Evolutionary conservation across 2,888 invertebrate genomes (phyloP).

Genomic region (Lydus trimaculatus): DNA sequence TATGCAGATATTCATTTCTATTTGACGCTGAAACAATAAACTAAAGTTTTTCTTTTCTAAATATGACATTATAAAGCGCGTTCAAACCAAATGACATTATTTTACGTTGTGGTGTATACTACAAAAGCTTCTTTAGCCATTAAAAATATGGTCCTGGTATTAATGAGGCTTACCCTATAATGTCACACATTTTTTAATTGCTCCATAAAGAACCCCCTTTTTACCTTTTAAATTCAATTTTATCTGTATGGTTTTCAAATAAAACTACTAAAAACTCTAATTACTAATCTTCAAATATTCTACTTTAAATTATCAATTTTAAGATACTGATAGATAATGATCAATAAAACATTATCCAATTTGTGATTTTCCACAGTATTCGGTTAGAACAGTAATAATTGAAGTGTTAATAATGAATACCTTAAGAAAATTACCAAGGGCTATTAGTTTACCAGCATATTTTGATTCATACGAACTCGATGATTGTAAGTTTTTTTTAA

Average conservation of each 20-base stretch:
- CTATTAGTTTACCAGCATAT: background rate
- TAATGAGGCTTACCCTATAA: background rate
- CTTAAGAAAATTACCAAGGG: background rate
- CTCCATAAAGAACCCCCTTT: background rate
- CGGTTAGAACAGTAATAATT: background rate
- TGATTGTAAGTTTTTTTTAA: background rate
- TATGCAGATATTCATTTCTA: too few species aligned
- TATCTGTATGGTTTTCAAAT: background rate
- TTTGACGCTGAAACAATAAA: too few species aligned
- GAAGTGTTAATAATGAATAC: background rate
- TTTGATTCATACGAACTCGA: background rate
- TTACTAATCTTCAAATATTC: background rate
- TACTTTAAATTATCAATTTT: background rate
- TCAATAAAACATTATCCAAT: background rate
- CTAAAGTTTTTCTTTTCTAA: too few species aligned
- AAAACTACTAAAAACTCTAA: background rate
- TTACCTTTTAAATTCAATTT: background rate
- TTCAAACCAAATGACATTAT: too few species aligned
- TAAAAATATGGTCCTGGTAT: too few species aligned
- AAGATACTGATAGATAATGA: background rate
- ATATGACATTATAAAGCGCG: too few species aligned
- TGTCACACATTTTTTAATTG: background rate
- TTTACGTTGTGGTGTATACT: too few species aligned
- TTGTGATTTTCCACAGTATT: background rate
- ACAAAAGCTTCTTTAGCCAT: too few species aligned